These are phyloP conservation scores for Biston stratarius DNA, from an alignment of 2,888 invertebrate species.

Conservation along the genomic window DNA sequence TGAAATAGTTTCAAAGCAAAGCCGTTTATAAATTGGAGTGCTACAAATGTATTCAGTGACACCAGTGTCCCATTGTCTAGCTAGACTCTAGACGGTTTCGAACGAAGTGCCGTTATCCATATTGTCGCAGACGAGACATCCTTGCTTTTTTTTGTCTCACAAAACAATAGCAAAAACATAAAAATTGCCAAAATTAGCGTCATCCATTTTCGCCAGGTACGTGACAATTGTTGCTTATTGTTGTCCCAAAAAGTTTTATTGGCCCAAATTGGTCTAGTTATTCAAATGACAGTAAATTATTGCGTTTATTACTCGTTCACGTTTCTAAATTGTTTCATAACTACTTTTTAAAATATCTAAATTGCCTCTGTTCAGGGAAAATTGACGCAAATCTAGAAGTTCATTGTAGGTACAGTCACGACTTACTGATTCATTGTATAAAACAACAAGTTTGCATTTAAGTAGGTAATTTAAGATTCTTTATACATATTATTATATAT, in stretches of 20 bases:
- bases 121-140: constrained; percentile 44
- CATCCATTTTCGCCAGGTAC: constrained; percentile 40
- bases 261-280: constrained; percentile 53
- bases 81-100: constrained; percentile 33
- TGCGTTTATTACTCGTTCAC: constrained; percentile 41
- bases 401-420: neutral
- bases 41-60: constrained; percentile 50
- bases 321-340: constrained; percentile 25
- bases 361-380: constrained; percentile 20
- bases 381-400: neutral
- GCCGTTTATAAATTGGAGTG: constrained; percentile 49
- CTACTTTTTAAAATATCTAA: constrained; percentile 14
- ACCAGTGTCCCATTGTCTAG: constrained; percentile 49
- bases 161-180: constrained; percentile 43
- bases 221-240: constrained; percentile 41
- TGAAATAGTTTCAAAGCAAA: constrained; percentile 33
- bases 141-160: constrained; percentile 42
- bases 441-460: no score
- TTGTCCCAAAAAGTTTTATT: constrained; percentile 48
- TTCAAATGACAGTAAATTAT: constrained; percentile 50
- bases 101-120: constrained; percentile 49
- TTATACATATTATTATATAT: no score
- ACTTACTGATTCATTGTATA: no score
- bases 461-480: no score
- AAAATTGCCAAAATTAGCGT: constrained; percentile 46